Base-by-base conservation (phyloP, 1,140 invertebrate species). In the Telenomus remus region DNA sequence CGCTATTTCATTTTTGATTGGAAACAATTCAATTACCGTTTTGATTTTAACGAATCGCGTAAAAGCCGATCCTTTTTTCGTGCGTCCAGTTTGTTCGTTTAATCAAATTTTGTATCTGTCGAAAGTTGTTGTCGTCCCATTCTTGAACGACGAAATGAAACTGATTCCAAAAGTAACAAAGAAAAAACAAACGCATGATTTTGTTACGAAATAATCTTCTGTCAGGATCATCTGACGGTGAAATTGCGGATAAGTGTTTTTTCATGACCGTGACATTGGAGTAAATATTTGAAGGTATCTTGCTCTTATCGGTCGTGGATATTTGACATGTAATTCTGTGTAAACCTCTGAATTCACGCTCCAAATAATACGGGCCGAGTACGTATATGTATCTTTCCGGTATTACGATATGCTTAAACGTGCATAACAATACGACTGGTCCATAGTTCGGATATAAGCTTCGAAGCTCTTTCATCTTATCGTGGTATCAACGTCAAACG, bases 401-500 rank as follows among this genome's bases (percentile, higher is more conserved):
- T 79, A 85, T 85, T 82, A 85, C 83, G 80, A 85, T 85, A 85
- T 86, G 83, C 85, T 84, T 84, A 87, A 84, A 84, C 83, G 79
- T 84, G 84, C 80, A 81, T 82, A 84, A 84, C 84, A 84, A 85
- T 84, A 85, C 83, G 82, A 79, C 81, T 80, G 81, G 79, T 82
- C 70, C 84, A 85, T 83, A 85, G 83, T 80, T 84, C 80, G 79
- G 83, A 85, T 86, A 85, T 85, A 86, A 85, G 84, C 83, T 84
- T 82, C 80, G 80, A 82, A 81, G 81, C 84, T 87, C 86, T 88
- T 88, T 88, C 85, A 87, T 86, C 85, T 88, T 88, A 88, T 87
- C 86, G 80, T 80, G 82, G 85, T 86, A 87, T 88, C 86, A 88
- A 88, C 86, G 86, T 88, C 86, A 87, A 87, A 86, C 81, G 81